Evolutionary conservation across 2,888 invertebrate species (phyloP).

Genomic region (Acheta domesticus): DNA sequence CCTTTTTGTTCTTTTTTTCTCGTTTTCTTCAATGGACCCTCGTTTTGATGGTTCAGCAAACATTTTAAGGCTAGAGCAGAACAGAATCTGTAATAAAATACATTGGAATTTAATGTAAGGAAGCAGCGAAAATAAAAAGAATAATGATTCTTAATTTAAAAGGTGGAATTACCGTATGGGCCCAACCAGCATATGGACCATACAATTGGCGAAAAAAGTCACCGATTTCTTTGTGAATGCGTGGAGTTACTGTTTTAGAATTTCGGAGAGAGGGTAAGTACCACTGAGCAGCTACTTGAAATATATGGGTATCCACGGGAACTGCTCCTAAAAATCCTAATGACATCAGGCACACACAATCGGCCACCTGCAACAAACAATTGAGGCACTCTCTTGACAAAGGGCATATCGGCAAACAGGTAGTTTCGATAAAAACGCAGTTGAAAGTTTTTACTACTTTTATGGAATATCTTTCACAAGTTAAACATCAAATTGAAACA

Average conservation of each 20-base stretch:
- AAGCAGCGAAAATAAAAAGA: constrained; percentile 12
- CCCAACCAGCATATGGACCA: constrained; percentile 90
- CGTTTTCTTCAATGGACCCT: not conserved
- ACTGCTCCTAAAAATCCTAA: constrained; percentile 81
- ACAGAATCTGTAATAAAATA: constrained; percentile 61
- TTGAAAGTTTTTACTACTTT: too few relatives aligned
- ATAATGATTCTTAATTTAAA: constrained; percentile 33
- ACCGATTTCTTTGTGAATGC: constrained; percentile 82
- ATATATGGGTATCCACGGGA: constrained; percentile 95
- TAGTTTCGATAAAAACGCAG: too few relatives aligned
- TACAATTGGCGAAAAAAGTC: constrained; percentile 74
- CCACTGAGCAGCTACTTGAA: constrained; percentile 77
- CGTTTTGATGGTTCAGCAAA: constrained; percentile 52
- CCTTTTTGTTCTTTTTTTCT: not conserved
- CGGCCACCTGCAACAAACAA: constrained; percentile 70
- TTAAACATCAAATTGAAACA: too few relatives aligned
- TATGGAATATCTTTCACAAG: too few relatives aligned
- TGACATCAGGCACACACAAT: constrained; percentile 97
- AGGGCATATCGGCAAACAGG: too few relatives aligned
- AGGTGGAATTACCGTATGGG: constrained; percentile 73
- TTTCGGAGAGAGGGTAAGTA: constrained; percentile 74
- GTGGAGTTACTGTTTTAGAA: constrained; percentile 75
- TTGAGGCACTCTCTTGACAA: not conserved
- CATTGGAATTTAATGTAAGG: constrained; percentile 19
- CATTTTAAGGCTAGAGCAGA: constrained; percentile 75